A percentile compares a stretch with the other conserved stretches of the same genome.
Conservation (phyloP, 2,888 invertebrate genomes). For the Tiliacea citrago region DNA sequence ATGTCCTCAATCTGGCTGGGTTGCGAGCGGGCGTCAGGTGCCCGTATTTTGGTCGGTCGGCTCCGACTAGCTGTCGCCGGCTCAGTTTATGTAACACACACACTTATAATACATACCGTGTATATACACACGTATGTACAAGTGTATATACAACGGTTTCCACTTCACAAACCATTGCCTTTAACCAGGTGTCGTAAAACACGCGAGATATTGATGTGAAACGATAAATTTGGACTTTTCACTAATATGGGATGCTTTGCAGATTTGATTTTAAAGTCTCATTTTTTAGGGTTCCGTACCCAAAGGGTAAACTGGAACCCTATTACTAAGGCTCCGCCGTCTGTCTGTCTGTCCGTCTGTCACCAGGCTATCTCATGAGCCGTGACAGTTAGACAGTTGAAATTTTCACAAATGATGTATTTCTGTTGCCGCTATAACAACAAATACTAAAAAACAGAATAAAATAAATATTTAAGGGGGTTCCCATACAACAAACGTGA, state of each 20-base stretch:
- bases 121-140: constrained; percentile 54
- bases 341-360: too few species aligned
- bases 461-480: too few species aligned
- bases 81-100: constrained; percentile 86
- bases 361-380: too few species aligned
- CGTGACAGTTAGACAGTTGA: too few species aligned
- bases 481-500: too few species aligned
- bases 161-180: constrained; percentile 64
- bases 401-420: too few species aligned
- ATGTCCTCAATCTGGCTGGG: constrained; percentile 62
- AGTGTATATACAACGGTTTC: constrained; percentile 52
- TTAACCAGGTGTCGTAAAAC: constrained; percentile 54
- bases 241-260: background rate
- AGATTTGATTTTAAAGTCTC: background rate
- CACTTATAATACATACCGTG: constrained; percentile 71
- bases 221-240: constrained; percentile 23
- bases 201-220: constrained; percentile 55
- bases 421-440: too few species aligned
- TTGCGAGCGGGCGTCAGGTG: constrained; percentile 87
- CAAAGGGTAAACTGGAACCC: too few species aligned
- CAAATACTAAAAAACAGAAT: too few species aligned
- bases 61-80: constrained; percentile 84
- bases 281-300: too few species aligned
- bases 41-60: constrained; percentile 88
- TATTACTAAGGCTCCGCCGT: too few species aligned